phyloP scores from a whole-genome alignment of 2,113 vertebrate species.

The Periophthalmodon schlosseri region DNA sequence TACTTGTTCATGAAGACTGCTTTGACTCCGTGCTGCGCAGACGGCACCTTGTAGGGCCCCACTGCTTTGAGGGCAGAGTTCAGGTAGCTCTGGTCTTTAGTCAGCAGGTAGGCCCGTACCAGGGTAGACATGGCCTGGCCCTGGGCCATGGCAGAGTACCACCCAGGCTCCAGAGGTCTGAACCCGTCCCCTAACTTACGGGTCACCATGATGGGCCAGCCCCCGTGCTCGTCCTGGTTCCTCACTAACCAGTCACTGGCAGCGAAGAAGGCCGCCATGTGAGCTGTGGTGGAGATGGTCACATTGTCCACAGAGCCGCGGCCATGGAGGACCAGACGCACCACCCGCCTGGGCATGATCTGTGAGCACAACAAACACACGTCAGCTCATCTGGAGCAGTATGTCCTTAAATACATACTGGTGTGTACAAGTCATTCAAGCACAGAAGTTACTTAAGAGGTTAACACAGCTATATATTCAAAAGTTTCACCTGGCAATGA shows the following conservation, averaged over 20 bases:
- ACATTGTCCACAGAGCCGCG: slow-evolving; percentile 90
- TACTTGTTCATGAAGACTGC: slow-evolving; percentile 93
- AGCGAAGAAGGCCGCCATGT: slow-evolving; percentile 94
- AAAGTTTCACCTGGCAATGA: too few species aligned
- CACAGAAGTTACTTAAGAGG: too few species aligned
- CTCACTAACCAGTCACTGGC: slow-evolving; percentile 93
- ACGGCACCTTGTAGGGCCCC: slow-evolving; percentile 86
- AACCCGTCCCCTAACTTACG: slow-evolving; percentile 96
- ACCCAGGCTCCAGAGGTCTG: slow-evolving; percentile 90
- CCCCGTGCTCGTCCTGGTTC: slow-evolving; percentile 93
- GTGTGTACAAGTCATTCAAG: too few species aligned
- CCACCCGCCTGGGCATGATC: slow-evolving; percentile 90
- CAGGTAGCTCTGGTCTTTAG: slow-evolving; percentile 87
- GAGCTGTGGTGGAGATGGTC: slow-evolving; percentile 90
- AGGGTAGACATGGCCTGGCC: slow-evolving; percentile 97
- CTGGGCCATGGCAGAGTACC: slow-evolving; percentile 99
- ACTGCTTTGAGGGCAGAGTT: slow-evolving; percentile 86
- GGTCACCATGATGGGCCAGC: slow-evolving; percentile 98
- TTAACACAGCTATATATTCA: too few species aligned
- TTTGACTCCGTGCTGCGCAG: slow-evolving; percentile 91
- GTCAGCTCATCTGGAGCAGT: not conserved
- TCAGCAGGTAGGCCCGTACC: slow-evolving; percentile 91
- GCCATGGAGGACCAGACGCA: slow-evolving; percentile 83
- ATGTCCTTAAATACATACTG: too few species aligned
- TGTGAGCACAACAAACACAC: slow-evolving; percentile 7